A percentile compares a stretch with the other conserved stretches of the same genome.
These are phyloP conservation scores for Phalera bucephala DNA, from an alignment of 2,888 invertebrate species.

Conservation along the genomic window DNA sequence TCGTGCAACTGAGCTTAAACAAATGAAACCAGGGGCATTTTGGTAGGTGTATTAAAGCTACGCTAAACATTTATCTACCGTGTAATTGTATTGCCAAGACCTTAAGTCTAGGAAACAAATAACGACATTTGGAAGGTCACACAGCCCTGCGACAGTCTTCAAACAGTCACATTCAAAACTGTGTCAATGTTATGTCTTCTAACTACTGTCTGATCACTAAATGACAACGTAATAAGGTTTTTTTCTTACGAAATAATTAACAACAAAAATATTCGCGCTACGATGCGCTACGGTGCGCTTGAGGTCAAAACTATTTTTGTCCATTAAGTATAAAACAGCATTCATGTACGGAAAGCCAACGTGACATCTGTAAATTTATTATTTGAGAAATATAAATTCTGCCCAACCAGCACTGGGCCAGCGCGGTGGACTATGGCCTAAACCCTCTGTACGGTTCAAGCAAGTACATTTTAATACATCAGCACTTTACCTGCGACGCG, in stretches of 20 bases:
- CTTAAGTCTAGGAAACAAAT: conserved; percentile 45
- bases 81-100: conserved; percentile 25
- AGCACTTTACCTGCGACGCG: too few relatives aligned
- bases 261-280: conserved; percentile 71
- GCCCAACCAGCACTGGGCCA: too few relatives aligned
- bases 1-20: too few relatives aligned
- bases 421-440: too few relatives aligned
- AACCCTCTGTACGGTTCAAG: too few relatives aligned
- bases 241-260: conserved; percentile 58
- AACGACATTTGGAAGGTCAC: conserved; percentile 47
- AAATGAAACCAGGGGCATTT: too few relatives aligned
- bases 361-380: conserved; percentile 4
- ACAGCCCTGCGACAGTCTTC: too few relatives aligned
- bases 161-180: too few relatives aligned
- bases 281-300: conserved; percentile 73
- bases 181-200: conserved; percentile 74
- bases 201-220: conserved; percentile 45
- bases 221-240: conserved; percentile 61
- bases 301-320: conserved; percentile 65
- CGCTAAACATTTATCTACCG: conserved; percentile 6
- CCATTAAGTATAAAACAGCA: conserved; percentile 36
- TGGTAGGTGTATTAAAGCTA: too few relatives aligned
- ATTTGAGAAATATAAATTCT: too few relatives aligned
- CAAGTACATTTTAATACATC: too few relatives aligned
- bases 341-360: conserved; percentile 16